Conservation (phyloP, 2,797 vertebrate genomes). For the Enteromius paludinosus region DNA sequence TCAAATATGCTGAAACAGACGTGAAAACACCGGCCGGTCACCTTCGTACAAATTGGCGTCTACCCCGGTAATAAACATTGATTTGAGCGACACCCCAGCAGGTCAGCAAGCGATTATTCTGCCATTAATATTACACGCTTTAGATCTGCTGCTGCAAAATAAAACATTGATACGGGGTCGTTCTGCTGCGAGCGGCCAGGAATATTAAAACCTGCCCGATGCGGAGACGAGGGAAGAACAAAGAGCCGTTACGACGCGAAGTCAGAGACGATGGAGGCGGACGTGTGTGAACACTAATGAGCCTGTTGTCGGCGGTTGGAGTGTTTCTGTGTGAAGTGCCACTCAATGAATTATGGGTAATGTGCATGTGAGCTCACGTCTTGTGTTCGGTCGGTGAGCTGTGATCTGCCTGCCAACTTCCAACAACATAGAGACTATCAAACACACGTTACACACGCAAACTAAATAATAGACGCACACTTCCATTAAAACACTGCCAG, state of each 20-base stretch:
- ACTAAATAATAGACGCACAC: not conserved
- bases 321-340: conserved; percentile 25
- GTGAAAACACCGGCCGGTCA: not conserved
- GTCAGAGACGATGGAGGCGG: not conserved
- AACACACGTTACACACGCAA: not conserved
- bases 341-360: conserved; percentile 37
- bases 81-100: conserved; percentile 2
- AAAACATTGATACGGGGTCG: conserved; percentile 25
- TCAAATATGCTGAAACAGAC: not conserved
- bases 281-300: conserved; percentile 31
- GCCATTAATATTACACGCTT: conserved; percentile 18
- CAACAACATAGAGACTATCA: not conserved
- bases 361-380: conserved; percentile 30
- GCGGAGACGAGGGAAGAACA: not conserved
- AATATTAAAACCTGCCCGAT: conserved; percentile 16
- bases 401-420: conserved; percentile 6
- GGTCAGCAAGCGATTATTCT: not conserved
- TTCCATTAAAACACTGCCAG: not conserved
- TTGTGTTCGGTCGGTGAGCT: conserved; percentile 7
- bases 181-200: not conserved
- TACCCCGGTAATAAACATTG: not conserved
- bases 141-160: conserved; percentile 20
- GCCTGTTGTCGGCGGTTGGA: not conserved
- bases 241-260: not conserved
- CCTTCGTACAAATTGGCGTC: conserved; percentile 12